These are phyloP conservation scores for Pogonophryne albipinna DNA, from an alignment of 2,797 vertebrate species.

Conservation along the genomic window DNA sequence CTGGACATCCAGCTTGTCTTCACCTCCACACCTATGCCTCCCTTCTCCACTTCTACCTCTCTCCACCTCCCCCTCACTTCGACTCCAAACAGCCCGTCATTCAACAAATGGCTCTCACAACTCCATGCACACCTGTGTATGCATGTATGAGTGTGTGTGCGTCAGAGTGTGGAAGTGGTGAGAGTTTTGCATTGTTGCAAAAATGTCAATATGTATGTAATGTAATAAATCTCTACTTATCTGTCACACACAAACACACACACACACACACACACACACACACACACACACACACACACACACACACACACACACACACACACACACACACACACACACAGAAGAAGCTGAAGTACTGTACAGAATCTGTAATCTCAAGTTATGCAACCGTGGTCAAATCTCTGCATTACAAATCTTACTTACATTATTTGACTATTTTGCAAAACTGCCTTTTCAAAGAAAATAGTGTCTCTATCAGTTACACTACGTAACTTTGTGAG, in stretches of 20 bases:
- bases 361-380: neutral
- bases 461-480: no score
- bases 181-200: constrained; percentile 58
- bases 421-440: no score
- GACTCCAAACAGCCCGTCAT: constrained; percentile 68
- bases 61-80: constrained; percentile 47
- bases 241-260: neutral
- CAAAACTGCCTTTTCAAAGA: no score
- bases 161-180: constrained; percentile 25
- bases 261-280: neutral
- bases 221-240: constrained; percentile 9
- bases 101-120: constrained; percentile 67
- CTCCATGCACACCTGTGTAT: constrained; percentile 58
- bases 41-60: constrained; percentile 74
- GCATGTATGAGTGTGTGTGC: constrained; percentile 30
- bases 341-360: neutral
- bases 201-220: constrained; percentile 11
- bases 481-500: no score
- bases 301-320: neutral
- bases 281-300: no score
- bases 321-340: neutral
- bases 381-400: neutral
- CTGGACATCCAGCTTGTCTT: constrained; percentile 75
- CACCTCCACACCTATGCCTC: constrained; percentile 81
- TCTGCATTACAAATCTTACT: no score